Percentiles rank a stretch among this genome's conserved stretches.
Conservation (phyloP, 1,140 invertebrate species). For the Eupristina koningsbergeri region DNA sequence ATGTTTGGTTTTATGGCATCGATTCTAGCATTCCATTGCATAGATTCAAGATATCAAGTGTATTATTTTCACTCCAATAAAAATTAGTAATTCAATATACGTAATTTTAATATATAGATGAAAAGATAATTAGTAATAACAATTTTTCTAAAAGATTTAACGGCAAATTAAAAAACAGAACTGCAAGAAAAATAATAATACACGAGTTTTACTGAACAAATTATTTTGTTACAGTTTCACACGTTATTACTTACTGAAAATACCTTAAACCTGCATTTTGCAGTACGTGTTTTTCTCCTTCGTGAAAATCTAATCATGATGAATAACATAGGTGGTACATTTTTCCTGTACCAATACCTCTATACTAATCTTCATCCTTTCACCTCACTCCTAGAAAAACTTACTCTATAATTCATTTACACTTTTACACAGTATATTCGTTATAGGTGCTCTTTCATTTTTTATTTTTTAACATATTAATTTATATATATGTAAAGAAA, state of each 20-base stretch:
- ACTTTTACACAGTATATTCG: conserved; percentile 59
- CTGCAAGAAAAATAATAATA: background rate
- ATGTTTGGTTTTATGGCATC: background rate
- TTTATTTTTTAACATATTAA: too few relatives aligned
- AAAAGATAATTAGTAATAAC: too few relatives aligned
- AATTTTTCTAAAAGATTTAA: too few relatives aligned
- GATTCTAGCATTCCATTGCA: background rate
- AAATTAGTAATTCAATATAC: too few relatives aligned
- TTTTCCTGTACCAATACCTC: background rate
- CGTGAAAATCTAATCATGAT: background rate
- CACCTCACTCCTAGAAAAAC: too few relatives aligned
- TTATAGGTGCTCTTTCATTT: background rate
- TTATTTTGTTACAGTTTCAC: background rate
- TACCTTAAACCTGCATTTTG: background rate
- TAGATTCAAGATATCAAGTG: background rate
- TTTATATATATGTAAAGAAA: too few relatives aligned
- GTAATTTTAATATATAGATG: too few relatives aligned
- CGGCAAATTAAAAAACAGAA: too few relatives aligned
- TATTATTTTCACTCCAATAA: too few relatives aligned
- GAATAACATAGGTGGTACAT: background rate
- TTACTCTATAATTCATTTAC: conserved; percentile 63
- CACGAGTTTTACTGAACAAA: background rate
- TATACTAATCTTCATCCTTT: background rate
- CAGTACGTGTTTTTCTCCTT: background rate
- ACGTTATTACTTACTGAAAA: too few relatives aligned